Evolutionary conservation across 2,888 invertebrate species (phyloP).

Genomic region (Pollenia labialis): DNA sequence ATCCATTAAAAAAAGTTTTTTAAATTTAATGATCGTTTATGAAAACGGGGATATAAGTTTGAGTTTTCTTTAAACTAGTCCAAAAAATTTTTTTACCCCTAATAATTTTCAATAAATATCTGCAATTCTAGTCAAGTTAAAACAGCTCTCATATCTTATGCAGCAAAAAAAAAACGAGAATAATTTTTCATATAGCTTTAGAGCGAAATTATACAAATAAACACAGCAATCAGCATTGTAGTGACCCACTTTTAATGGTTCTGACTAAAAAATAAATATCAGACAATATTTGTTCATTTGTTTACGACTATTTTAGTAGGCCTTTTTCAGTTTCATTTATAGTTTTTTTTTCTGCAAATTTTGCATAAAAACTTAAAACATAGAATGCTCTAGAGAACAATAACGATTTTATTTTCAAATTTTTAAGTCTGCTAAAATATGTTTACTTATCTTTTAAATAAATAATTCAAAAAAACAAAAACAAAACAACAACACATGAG

Average conservation of each 20-base stretch:
- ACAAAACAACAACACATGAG: not conserved
- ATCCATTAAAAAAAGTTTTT: no score
- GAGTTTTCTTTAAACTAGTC: not conserved
- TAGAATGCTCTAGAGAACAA: slow-evolving; percentile 31
- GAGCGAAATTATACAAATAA: not conserved
- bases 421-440: not conserved
- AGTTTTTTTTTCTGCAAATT: slow-evolving; percentile 3
- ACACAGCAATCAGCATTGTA: slow-evolving; percentile 62
- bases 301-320: slow-evolving; percentile 28
- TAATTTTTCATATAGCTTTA: not conserved
- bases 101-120: slow-evolving; percentile 28
- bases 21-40: no score
- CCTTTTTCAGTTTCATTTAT: not conserved
- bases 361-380: slow-evolving; percentile 26
- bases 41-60: no score
- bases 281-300: slow-evolving; percentile 23
- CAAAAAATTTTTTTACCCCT: slow-evolving; percentile 13
- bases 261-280: slow-evolving; percentile 30
- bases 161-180: slow-evolving; percentile 13
- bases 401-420: not conserved
- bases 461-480: slow-evolving; percentile 1
- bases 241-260: slow-evolving; percentile 68
- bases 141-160: slow-evolving; percentile 39
- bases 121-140: slow-evolving; percentile 38
- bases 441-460: slow-evolving; percentile 1